Evolutionary conservation across 2,113 vertebrate genomes (phyloP).

Genomic region (Sturnira hondurensis): DNA sequence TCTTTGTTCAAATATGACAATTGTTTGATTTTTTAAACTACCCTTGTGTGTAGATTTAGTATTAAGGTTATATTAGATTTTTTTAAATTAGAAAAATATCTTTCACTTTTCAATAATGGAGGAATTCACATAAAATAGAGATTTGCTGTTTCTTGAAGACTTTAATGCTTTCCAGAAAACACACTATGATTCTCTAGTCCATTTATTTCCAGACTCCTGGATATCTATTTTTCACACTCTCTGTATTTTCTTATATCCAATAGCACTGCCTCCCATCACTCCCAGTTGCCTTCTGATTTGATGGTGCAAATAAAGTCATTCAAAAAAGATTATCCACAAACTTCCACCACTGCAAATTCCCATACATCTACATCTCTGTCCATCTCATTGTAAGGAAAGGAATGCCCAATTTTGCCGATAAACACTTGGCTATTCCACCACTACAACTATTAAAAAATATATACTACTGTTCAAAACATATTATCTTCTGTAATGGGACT

Average conservation of each 20-base stretch:
- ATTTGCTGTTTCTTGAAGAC: background rate
- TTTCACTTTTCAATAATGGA: background rate
- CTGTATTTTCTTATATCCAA: background rate
- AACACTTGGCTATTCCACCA: background rate
- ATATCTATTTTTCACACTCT: background rate
- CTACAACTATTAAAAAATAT: background rate
- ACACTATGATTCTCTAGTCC: background rate
- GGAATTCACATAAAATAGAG: background rate
- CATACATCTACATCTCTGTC: background rate
- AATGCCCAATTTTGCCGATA: background rate
- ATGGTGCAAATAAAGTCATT: background rate
- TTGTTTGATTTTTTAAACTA: background rate
- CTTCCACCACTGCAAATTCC: background rate
- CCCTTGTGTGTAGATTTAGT: background rate
- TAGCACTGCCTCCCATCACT: background rate
- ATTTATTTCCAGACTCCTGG: background rate
- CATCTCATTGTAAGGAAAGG: background rate
- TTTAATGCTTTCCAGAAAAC: background rate
- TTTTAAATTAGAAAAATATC: background rate
- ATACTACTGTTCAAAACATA: background rate
- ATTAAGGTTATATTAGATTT: background rate
- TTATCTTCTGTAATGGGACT: background rate
- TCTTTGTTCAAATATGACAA: conserved; percentile 17
- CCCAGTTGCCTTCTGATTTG: background rate
- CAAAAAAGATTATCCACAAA: background rate